phyloP scores from a whole-genome alignment of 2,888 invertebrate genomes.

The Graphium colonna region DNA sequence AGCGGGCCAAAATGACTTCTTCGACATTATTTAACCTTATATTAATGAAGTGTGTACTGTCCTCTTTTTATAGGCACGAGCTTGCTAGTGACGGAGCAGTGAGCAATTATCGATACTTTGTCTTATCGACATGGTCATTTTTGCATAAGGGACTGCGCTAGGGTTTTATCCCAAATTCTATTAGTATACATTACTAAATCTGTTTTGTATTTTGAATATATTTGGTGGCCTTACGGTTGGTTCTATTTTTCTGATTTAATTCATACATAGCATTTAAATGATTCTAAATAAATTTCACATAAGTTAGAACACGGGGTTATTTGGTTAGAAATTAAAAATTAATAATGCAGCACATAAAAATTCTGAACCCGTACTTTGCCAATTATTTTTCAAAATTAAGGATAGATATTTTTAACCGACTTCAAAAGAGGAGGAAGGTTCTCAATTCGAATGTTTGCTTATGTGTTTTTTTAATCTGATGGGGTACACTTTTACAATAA shows the following conservation, averaged over 20 bases:
- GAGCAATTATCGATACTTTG: slow-evolving; percentile 14
- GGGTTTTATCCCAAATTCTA: too few relatives aligned
- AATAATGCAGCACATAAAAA: neutral
- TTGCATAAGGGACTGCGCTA: too few relatives aligned
- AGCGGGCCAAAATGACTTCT: slow-evolving; percentile 52
- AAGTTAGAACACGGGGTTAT: too few relatives aligned
- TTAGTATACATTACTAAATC: too few relatives aligned
- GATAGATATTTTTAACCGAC: too few relatives aligned
- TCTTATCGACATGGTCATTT: too few relatives aligned
- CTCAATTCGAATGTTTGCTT: neutral
- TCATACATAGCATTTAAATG: too few relatives aligned
- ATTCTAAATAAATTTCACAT: too few relatives aligned
- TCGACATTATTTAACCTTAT: slow-evolving; percentile 67
- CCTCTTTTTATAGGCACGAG: slow-evolving; percentile 69
- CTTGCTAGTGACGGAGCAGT: slow-evolving; percentile 43
- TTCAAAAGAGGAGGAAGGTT: too few relatives aligned
- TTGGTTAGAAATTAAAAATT: neutral
- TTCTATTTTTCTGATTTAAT: neutral
- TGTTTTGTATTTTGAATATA: too few relatives aligned
- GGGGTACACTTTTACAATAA: too few relatives aligned
- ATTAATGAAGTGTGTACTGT: slow-evolving; percentile 67
- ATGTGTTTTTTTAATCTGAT: too few relatives aligned
- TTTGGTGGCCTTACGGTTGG: neutral
- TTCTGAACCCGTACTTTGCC: neutral
- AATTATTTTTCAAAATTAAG: neutral